phyloP scores from a whole-genome alignment of 2,797 vertebrate genomes.

The Sebastolobus altivelis region DNA sequence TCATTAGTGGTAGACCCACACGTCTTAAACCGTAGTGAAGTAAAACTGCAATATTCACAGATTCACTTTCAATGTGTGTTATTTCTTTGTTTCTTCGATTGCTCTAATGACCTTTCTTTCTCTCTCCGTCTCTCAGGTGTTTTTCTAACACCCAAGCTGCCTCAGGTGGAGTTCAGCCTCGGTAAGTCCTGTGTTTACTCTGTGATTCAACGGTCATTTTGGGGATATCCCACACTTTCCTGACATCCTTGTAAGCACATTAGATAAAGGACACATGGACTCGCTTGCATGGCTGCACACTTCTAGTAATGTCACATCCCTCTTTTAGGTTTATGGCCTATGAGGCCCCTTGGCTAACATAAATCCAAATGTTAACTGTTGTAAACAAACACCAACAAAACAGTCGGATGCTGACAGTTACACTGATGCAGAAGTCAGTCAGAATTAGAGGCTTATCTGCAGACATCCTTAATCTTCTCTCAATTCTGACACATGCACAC shows the following conservation, averaged over 20 bases:
- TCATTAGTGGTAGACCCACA: not conserved
- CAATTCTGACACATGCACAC: slow-evolving; percentile 19
- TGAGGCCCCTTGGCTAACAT: slow-evolving; percentile 14
- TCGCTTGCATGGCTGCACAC: not conserved
- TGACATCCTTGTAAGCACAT: slow-evolving; percentile 19
- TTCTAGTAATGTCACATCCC: not conserved
- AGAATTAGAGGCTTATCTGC: slow-evolving; percentile 40
- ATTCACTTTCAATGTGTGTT: slow-evolving; percentile 4
- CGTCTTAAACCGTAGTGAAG: not conserved
- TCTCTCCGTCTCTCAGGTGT: slow-evolving; percentile 69
- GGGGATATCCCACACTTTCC: not conserved
- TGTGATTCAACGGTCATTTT: slow-evolving; percentile 30
- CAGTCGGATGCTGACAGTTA: slow-evolving; percentile 24
- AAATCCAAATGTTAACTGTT: slow-evolving; percentile 12
- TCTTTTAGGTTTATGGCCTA: not conserved
- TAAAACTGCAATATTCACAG: not conserved
- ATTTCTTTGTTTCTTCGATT: slow-evolving; percentile 13
- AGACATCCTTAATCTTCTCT: slow-evolving; percentile 22
- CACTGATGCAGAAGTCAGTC: slow-evolving; percentile 41
- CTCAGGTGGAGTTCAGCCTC: slow-evolving; percentile 79
- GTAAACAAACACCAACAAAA: slow-evolving; percentile 19
- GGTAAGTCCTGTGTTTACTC: slow-evolving; percentile 73
- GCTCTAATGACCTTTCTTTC: slow-evolving; percentile 10
- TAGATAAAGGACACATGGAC: slow-evolving; percentile 13
- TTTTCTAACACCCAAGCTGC: slow-evolving; percentile 68